These are phyloP conservation scores for Heteropelma amictum DNA, from an alignment of 2,888 invertebrate species.

Conservation along the genomic window DNA sequence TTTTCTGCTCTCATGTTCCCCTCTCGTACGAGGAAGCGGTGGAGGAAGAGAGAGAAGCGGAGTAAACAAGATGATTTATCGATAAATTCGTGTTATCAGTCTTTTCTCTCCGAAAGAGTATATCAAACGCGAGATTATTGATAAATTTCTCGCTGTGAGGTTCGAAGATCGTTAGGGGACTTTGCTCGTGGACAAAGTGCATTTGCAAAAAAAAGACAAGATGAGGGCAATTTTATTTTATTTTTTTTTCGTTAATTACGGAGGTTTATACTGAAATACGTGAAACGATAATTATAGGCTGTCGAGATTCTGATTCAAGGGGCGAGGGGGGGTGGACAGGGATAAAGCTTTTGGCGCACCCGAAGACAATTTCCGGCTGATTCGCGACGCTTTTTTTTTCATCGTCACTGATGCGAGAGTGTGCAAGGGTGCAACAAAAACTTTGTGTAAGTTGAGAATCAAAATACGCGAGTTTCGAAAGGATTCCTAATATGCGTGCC, in stretches of 20 bases:
- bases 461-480: conserved; percentile 32
- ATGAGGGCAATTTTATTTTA: too few species aligned
- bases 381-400: conserved; percentile 72
- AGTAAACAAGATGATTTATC: background rate
- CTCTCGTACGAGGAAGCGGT: conserved; percentile 17
- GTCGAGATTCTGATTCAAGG: conserved; percentile 10
- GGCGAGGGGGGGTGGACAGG: conserved; percentile 5
- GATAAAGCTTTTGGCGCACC: conserved; percentile 52
- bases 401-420: conserved; percentile 15
- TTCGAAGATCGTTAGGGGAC: too few species aligned
- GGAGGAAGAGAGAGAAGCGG: background rate
- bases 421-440: background rate
- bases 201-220: too few species aligned
- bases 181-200: too few species aligned
- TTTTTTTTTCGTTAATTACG: too few species aligned
- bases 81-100: background rate
- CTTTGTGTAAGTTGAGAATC: conserved; percentile 1
- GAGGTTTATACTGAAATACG: too few species aligned
- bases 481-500: conserved; percentile 7
- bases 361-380: conserved; percentile 75
- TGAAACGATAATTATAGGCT: conserved; percentile 11
- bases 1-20: conserved; percentile 10
- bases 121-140: too few species aligned
- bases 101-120: too few species aligned
- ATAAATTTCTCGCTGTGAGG: too few species aligned